phyloP scores from a whole-genome alignment of 35 echinoderm and acorn worm species.

The Heliocidaris erythrogramma region DNA sequence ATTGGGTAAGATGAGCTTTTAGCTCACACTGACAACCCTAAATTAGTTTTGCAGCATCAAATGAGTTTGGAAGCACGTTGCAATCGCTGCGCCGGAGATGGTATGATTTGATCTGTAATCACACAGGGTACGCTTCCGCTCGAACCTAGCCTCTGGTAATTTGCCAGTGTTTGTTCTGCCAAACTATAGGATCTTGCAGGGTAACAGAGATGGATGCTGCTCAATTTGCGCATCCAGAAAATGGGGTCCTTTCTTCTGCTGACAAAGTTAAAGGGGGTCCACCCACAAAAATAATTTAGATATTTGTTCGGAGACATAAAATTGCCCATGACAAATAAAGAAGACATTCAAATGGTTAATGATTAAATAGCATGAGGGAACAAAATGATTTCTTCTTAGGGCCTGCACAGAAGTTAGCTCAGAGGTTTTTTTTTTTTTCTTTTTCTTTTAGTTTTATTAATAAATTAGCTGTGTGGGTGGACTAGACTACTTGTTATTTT shows the following conservation, averaged over 20 bases:
- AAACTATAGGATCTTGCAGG: background rate
- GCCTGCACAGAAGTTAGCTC: too few relatives aligned
- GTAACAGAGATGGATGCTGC: background rate
- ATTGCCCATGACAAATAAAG: too few relatives aligned
- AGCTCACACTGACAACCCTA: background rate
- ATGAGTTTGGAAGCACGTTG: background rate
- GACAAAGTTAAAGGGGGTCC: too few relatives aligned
- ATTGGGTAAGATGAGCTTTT: background rate
- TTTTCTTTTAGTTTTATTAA: too few relatives aligned
- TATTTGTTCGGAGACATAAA: too few relatives aligned
- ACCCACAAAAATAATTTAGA: too few relatives aligned
- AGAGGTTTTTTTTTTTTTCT: too few relatives aligned
- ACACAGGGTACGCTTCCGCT: background rate
- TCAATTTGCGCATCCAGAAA: background rate
- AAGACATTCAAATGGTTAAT: too few relatives aligned
- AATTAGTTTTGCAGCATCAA: background rate
- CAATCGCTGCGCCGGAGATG: background rate
- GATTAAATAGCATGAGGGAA: too few relatives aligned
- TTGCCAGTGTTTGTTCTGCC: background rate
- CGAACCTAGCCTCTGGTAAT: background rate
- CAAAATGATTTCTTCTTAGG: too few relatives aligned
- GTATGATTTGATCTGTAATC: constrained; percentile 4
- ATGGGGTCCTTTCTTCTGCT: background rate
- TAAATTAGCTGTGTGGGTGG: too few relatives aligned
- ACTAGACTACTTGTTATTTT: too few relatives aligned